Evolutionary conservation across 2,888 invertebrate genomes (phyloP).

Genomic region (Apeira syringaria): DNA sequence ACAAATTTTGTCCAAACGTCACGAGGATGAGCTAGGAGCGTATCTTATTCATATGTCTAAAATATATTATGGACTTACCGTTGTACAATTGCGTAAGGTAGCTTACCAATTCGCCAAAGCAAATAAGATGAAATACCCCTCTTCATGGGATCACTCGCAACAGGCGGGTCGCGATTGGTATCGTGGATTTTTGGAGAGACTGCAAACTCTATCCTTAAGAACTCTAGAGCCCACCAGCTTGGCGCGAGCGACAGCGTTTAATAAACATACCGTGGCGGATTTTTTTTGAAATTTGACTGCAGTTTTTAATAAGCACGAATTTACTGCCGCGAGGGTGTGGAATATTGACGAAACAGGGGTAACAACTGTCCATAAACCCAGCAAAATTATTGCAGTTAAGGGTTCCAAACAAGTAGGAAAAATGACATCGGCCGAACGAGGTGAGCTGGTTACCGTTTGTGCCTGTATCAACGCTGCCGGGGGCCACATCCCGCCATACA

Average conservation of each 20-base stretch:
- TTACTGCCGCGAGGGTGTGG: slow-evolving; percentile 26
- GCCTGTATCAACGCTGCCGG: slow-evolving; percentile 15
- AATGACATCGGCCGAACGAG: slow-evolving; percentile 31
- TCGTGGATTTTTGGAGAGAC: slow-evolving; percentile 10
- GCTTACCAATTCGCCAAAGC: slow-evolving; percentile 18
- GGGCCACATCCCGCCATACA: slow-evolving; percentile 11
- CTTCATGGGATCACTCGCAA: slow-evolving; percentile 15
- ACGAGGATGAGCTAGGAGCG: slow-evolving; percentile 8
- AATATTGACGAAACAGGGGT: slow-evolving; percentile 32
- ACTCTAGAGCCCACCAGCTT: slow-evolving; percentile 10
- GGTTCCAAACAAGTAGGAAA: slow-evolving; percentile 27
- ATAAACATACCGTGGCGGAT: slow-evolving; percentile 17
- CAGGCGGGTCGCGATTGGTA: slow-evolving; percentile 12
- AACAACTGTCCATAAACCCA: slow-evolving; percentile 32
- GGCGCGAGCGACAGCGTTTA: slow-evolving; percentile 22
- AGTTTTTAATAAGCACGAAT: slow-evolving; percentile 21
- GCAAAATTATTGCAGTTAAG: slow-evolving; percentile 32
- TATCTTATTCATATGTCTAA: slow-evolving; percentile 12
- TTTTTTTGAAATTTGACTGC: slow-evolving; percentile 22
- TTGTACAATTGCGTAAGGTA: slow-evolving; percentile 17
- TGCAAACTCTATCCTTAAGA: slow-evolving; percentile 4
- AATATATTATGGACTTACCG: slow-evolving; percentile 18
- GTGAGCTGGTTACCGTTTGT: slow-evolving; percentile 21
- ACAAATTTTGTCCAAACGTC: slow-evolving; percentile 15
- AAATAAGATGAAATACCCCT: slow-evolving; percentile 19